Evolutionary conservation across 2,113 vertebrate genomes (phyloP).

Genomic region (Chloebia gouldiae): DNA sequence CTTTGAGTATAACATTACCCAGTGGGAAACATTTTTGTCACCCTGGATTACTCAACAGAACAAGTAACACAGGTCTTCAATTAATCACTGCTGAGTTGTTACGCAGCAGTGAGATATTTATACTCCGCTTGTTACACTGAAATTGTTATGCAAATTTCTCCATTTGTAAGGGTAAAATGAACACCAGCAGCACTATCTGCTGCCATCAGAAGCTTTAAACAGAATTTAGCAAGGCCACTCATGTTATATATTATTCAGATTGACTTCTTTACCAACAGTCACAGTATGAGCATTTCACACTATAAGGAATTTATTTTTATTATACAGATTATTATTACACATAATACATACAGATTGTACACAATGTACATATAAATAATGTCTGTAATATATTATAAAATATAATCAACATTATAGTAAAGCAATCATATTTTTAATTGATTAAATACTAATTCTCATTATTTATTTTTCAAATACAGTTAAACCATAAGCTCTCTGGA

Average conservation of each 20-base stretch:
- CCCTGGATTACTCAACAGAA: not conserved
- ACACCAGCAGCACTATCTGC: not conserved
- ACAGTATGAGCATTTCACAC: not conserved
- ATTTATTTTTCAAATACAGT: not conserved
- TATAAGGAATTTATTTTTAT: not conserved
- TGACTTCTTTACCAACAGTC: not conserved
- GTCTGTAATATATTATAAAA: not conserved
- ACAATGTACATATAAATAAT: not conserved
- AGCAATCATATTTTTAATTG: not conserved
- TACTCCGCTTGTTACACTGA: not conserved
- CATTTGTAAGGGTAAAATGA: not conserved
- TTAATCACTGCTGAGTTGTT: slow-evolving; percentile 10
- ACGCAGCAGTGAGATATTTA: not conserved
- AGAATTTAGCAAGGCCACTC: not conserved
- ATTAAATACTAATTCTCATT: not conserved
- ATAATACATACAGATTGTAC: not conserved
- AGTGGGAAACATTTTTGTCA: not conserved
- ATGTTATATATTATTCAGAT: not conserved
- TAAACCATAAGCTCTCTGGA: not conserved
- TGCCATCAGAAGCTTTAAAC: not conserved
- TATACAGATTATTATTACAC: not conserved
- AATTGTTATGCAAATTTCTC: not conserved
- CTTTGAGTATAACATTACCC: not conserved
- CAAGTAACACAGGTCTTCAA: slow-evolving; percentile 4
- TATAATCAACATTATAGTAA: not conserved